Base-by-base conservation (phyloP, 2,888 invertebrate genomes). In the Erebia aethiops region DNA sequence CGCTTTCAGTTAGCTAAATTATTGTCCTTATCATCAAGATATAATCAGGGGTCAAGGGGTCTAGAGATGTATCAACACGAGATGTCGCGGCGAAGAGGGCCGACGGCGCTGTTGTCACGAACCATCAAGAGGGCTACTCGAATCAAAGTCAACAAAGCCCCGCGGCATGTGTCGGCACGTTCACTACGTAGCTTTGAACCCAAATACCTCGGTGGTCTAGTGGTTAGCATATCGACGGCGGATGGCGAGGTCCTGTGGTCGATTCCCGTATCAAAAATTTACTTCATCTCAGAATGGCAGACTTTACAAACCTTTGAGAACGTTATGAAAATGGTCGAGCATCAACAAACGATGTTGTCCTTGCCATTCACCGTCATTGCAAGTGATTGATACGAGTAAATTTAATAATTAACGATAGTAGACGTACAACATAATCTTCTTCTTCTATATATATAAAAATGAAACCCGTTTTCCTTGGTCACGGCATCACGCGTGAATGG, bases 21-120 rank as follows among this genome's bases (percentile, higher is more conserved):
- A 51, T 14, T 14, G 51, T 51, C 51, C n/a, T 14, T 14, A 52
- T 52, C 52, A 16, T 16, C 52, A 52, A 52, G n/a, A 5, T 16
- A 52, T 16, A 43, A 43, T 10, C 26, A 21, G 21, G 57, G 57
- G 35, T 26, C 57, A 41, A 41, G 60, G 26, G 26, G 16, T 9
- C 16, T 52, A 16, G 52, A n/a, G 52, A 52, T 52, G 5, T 16
- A 16, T 60, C 60, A 60, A 60, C 16, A n/a, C 10, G 60, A 60
- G 60, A 43, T 60, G 13, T 26, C 16, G 43, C 41, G 58, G 5
- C 58, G 18, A 60, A 60, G 43, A 14, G 58, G n/a, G 13, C 52
- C 52, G 69, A 69, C 56, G 57, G 61, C 54, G 60, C 71, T 52
- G 52, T 69, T 65, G 61, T 18, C 60, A 65, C 68, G 68, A 71